Base-by-base conservation (phyloP, 2,797 vertebrate genomes). In the Pagetopsis macropterus region DNA sequence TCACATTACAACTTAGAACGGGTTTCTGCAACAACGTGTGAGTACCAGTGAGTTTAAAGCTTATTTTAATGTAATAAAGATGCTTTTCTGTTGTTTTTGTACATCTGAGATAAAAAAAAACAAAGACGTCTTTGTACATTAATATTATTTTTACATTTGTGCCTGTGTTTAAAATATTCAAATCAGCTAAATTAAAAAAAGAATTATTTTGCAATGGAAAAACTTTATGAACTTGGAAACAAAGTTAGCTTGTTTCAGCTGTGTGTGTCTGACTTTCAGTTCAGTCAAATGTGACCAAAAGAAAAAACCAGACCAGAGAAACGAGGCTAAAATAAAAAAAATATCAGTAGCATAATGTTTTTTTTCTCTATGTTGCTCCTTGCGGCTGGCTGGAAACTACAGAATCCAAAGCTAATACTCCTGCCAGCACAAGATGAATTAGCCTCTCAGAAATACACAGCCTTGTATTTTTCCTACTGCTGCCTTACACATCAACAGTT, bases 351-450 rank as follows among this genome's bases (percentile, higher is more conserved):
- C 33, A 17, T 54, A n/a, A 19, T 78, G 44, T 33, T 60, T 83
- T 79, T 81, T 80, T 43, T n/a, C 6, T 65, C 50, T 64, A 50
- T 59, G 50, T 60, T 76, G 59, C 58, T 81, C 40, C 56, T 84
- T 64, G 71, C 65, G 57, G 75, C 69, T 40, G 55, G 37, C 54
- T 65, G 58, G 57, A 70, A 65, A 72, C 65, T 70, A 19, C 57
- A 72, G 14, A 13, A 37, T 77, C 64, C 67, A 63, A 65, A 76
- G 76, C 69, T 69, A 54, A 77, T 41, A 40, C 60, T 19, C 11
- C 78, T 80, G 80, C 67, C 82, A 79, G 56, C 69, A 72, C 37
- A 84, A 73, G 81, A 86, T 77, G 37, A 73, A 87, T 87, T 54
- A 79, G 52, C 71, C 56, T 72, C 45, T 63, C 23, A 65, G 41